These are phyloP conservation scores for Cydia amplana DNA, from an alignment of 1,140 invertebrate species.

Conservation along the genomic window DNA sequence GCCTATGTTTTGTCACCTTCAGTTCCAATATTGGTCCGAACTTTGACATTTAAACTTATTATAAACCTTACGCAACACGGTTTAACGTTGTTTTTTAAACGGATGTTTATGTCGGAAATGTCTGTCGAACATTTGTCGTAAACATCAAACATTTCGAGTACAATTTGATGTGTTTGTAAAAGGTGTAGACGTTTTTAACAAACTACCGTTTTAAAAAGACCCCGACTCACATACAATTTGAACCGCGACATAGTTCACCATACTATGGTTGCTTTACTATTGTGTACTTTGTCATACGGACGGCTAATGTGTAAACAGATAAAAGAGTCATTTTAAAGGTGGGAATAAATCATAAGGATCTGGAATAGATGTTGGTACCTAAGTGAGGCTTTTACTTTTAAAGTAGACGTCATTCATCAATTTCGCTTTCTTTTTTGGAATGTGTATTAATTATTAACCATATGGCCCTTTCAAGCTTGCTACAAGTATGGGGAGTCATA, in stretches of 20 bases:
- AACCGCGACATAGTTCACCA: conserved; percentile 1
- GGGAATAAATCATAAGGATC: conserved; percentile 36
- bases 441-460: neutral
- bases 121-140: conserved; percentile 52
- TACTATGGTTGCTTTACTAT: conserved; percentile 35
- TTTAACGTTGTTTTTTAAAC: conserved; percentile 9
- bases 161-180: conserved; percentile 60
- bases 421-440: neutral
- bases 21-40: neutral
- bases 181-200: conserved; percentile 51
- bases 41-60: neutral
- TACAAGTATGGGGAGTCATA: neutral
- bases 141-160: conserved; percentile 60
- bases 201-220: conserved; percentile 41
- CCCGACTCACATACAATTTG: neutral
- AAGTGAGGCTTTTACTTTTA: conserved; percentile 16
- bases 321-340: conserved; percentile 48
- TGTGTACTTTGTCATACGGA: conserved; percentile 60
- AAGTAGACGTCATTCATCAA: conserved; percentile 3
- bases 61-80: neutral
- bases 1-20: conserved; percentile 13
- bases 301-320: conserved; percentile 62
- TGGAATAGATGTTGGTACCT: neutral
- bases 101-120: conserved; percentile 32
- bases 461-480: neutral